Conservation (phyloP, 2,888 invertebrate species). For the Conops quadrifasciatus region DNA sequence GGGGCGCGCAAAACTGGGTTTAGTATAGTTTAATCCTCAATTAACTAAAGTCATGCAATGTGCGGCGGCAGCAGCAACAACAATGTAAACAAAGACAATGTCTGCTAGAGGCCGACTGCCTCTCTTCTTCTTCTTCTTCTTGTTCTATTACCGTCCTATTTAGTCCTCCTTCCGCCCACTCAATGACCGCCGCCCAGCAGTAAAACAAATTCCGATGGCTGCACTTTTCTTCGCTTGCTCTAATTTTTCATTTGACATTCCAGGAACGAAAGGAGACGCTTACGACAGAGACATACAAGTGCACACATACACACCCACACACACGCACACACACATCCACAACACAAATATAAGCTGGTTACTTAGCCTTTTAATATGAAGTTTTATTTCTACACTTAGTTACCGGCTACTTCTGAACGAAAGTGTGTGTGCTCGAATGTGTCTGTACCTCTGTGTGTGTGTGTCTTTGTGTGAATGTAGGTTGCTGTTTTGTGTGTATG, state of each 20-base stretch:
- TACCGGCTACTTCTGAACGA: neutral
- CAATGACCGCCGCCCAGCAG: neutral
- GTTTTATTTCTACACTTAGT: neutral
- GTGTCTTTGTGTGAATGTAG: neutral
- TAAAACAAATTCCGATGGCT: neutral
- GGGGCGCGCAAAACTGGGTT: neutral
- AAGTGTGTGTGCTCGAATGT: neutral
- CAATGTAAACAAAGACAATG: neutral
- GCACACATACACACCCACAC: conserved; percentile 20
- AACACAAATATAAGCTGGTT: conserved; percentile 21
- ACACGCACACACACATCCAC: conserved; percentile 1
- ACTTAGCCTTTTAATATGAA: neutral
- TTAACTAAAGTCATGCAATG: conserved; percentile 14
- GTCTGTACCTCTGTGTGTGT: neutral
- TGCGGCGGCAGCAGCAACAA: conserved; percentile 3
- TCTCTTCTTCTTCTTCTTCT: no score
- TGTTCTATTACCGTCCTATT: no score
- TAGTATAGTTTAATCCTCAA: neutral
- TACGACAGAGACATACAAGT: conserved; percentile 12
- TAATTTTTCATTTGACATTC: conserved; percentile 19
- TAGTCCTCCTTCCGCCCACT: no score
- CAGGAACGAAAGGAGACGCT: neutral
- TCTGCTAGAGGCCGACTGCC: neutral
- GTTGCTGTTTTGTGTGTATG: no score
- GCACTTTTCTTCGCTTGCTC: no score